Evolutionary conservation across 2,888 invertebrate species (phyloP).

Genomic region (Himalopsyche kuldschensis): DNA sequence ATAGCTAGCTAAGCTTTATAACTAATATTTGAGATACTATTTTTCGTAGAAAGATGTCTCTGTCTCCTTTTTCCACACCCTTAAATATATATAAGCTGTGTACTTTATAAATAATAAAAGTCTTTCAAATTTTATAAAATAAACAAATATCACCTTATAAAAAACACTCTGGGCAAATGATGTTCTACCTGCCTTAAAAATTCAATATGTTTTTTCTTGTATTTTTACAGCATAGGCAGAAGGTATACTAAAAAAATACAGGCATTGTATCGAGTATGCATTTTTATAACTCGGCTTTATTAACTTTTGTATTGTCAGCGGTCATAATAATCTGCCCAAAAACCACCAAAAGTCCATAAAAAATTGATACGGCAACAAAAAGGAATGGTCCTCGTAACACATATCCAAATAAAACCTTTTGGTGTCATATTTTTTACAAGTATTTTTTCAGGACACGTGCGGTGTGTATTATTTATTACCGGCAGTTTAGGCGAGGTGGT

Average conservation of each 20-base stretch:
- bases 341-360: background rate
- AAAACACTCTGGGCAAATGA: no score
- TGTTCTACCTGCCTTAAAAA: no score
- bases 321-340: background rate
- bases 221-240: no score
- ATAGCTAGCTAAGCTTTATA: no score
- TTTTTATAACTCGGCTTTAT: background rate
- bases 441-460: background rate
- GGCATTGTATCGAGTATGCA: background rate
- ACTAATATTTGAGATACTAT: no score
- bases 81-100: no score
- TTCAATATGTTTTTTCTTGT: no score
- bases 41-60: no score
- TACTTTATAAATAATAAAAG: no score
- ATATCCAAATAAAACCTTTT: background rate
- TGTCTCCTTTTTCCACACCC: no score
- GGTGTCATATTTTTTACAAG: background rate
- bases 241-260: background rate
- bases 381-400: background rate
- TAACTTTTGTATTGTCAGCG: background rate
- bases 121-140: no score
- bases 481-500: background rate
- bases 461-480: background rate
- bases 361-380: background rate
- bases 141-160: no score